Evolutionary conservation across 1,140 invertebrate species (phyloP).

Genomic region (Polypedilum vanderplanki): DNA sequence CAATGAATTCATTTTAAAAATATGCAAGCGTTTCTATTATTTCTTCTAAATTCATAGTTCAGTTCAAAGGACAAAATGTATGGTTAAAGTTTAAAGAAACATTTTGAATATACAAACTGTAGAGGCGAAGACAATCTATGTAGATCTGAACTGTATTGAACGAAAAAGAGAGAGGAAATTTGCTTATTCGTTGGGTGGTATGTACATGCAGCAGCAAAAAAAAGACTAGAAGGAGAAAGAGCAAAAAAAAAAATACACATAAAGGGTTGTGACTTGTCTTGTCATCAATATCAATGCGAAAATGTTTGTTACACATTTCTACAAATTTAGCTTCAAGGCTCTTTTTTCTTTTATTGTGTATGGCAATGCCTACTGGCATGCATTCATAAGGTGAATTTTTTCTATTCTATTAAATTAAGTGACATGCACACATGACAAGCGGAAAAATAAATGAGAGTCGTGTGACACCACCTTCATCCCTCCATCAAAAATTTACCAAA

Average conservation of each 20-base stretch:
- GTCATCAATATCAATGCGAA: conserved; percentile 1
- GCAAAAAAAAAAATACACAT: background rate
- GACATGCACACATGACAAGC: background rate
- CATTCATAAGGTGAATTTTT: conserved; percentile 23
- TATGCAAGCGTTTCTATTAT: no score
- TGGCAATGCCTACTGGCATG: no score
- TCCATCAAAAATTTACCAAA: background rate
- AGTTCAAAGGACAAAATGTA: no score
- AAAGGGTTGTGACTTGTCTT: conserved; percentile 11
- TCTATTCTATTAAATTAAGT: conserved; percentile 25
- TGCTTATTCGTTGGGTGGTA: background rate
- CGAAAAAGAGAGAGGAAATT: background rate
- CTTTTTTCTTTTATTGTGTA: background rate
- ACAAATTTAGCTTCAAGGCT: no score
- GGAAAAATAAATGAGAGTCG: background rate
- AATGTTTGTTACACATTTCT: background rate
- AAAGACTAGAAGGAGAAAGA: background rate
- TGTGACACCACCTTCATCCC: background rate
- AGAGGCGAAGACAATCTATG: no score
- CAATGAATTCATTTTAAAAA: no score
- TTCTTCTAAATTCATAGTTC: no score
- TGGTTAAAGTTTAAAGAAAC: no score
- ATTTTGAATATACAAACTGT: no score
- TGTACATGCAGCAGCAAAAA: background rate
- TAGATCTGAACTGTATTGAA: no score